These are phyloP conservation scores for Eupsilia transversa DNA, from an alignment of 2,888 invertebrate genomes.

Conservation along the genomic window DNA sequence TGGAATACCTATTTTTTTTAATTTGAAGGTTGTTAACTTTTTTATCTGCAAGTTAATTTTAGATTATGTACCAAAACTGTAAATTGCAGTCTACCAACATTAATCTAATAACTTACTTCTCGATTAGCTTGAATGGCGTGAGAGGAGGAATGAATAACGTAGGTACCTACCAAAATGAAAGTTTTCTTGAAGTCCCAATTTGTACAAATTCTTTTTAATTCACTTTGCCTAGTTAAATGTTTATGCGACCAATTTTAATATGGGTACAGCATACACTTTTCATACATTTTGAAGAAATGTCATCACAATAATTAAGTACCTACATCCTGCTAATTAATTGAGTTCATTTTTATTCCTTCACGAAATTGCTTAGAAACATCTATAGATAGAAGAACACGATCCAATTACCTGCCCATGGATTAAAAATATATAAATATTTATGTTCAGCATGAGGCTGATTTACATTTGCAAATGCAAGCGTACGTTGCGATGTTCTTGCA, in stretches of 20 bases:
- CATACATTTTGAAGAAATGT: background rate
- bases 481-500: too few species aligned
- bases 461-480: too few species aligned
- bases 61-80: background rate
- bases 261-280: background rate
- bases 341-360: background rate
- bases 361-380: background rate
- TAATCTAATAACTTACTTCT: conserved; percentile 9
- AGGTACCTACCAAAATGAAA: background rate
- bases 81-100: background rate
- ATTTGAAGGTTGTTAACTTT: background rate
- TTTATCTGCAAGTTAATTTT: background rate
- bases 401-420: too few species aligned
- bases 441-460: too few species aligned
- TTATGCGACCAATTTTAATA: background rate
- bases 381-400: too few species aligned
- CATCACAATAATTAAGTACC: background rate
- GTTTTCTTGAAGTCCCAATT: background rate
- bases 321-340: background rate
- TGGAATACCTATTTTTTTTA: conserved; percentile 18
- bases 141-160: background rate
- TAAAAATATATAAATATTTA: too few species aligned
- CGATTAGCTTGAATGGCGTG: background rate
- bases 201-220: conserved; percentile 13
- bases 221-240: background rate